These are phyloP conservation scores for Noctua comes DNA, from an alignment of 2,888 invertebrate species.

Conservation along the genomic window DNA sequence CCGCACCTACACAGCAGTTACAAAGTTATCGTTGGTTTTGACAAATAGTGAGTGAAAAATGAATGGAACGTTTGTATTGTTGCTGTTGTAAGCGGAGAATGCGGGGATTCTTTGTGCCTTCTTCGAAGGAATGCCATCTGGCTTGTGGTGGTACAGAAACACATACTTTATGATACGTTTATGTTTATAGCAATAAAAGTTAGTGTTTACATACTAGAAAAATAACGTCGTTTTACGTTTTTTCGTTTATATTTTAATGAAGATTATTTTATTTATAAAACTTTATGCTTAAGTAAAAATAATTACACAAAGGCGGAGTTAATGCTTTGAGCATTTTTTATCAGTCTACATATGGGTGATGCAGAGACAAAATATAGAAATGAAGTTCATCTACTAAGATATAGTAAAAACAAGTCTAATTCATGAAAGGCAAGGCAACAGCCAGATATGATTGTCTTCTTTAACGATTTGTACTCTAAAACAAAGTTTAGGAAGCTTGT, in stretches of 20 bases:
- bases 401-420: neutral
- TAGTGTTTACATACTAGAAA: neutral
- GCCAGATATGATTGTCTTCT: neutral
- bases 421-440: neutral
- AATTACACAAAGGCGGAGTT: neutral
- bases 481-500: conserved; percentile 26
- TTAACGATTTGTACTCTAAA: conserved; percentile 12
- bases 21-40: conserved; percentile 24
- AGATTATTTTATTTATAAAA: neutral
- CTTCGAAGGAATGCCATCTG: conserved; percentile 37
- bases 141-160: conserved; percentile 22
- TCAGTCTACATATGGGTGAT: neutral
- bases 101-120: conserved; percentile 47
- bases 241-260: neutral
- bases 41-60: conserved; percentile 46
- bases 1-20: neutral
- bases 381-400: neutral
- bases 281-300: neutral
- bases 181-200: conserved; percentile 26
- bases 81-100: conserved; percentile 50
- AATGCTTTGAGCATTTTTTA: neutral
- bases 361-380: neutral
- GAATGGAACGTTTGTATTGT: conserved; percentile 45
- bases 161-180: conserved; percentile 38
- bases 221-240: neutral